Evolutionary conservation across 2,888 invertebrate species (phyloP).

Genomic region (Tipula helvola): DNA sequence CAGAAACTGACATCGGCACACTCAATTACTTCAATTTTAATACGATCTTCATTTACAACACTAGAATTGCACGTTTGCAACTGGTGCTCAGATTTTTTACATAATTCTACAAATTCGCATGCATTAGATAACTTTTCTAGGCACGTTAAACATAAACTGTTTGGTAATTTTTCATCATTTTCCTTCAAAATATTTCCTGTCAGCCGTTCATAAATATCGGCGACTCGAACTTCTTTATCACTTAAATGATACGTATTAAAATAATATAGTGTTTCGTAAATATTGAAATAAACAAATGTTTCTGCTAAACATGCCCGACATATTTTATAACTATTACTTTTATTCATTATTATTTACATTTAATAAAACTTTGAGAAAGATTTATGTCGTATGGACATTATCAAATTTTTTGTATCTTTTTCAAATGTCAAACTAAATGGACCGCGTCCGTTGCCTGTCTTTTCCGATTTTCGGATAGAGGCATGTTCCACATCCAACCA

Average conservation of each 20-base stretch:
- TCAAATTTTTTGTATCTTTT: background rate
- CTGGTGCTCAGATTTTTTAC: background rate
- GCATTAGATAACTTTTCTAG: background rate
- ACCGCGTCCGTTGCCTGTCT: background rate
- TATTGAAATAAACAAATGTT: background rate
- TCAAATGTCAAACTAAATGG: background rate
- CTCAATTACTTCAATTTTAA: background rate
- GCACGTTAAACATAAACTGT: background rate
- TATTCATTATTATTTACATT: background rate
- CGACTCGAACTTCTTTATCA: background rate
- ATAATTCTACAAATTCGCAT: background rate
- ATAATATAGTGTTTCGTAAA: background rate
- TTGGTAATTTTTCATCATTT: background rate
- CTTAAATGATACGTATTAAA: background rate
- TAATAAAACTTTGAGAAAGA: background rate
- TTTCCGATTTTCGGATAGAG: too few relatives aligned
- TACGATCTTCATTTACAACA: background rate
- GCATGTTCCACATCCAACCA: too few relatives aligned
- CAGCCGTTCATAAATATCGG: background rate
- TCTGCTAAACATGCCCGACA: background rate
- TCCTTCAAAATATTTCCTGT: background rate
- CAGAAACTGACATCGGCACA: background rate
- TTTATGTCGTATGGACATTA: background rate
- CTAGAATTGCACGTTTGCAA: background rate
- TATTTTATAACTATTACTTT: background rate